These are phyloP conservation scores for Tubiluchus corallicola DNA, from an alignment of 2,888 invertebrate genomes.

Conservation along the genomic window DNA sequence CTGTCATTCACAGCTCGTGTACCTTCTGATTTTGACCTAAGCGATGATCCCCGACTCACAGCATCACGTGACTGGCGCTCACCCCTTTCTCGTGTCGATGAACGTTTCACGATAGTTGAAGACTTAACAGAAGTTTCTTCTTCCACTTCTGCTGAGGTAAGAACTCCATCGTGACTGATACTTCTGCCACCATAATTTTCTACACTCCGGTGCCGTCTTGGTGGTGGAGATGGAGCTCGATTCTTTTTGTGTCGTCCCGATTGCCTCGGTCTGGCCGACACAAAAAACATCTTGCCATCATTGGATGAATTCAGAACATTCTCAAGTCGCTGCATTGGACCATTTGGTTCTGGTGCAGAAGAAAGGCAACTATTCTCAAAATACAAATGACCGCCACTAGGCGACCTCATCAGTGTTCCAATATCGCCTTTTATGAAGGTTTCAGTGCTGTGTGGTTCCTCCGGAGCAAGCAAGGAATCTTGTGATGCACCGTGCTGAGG, in stretches of 20 bases:
- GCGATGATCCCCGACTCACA: not conserved
- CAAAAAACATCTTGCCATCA: not conserved
- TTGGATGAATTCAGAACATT: not conserved
- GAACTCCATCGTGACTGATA: not conserved
- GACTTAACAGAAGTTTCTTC: no score
- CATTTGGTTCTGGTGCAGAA: not conserved
- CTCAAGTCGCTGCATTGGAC: not conserved
- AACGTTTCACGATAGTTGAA: no score
- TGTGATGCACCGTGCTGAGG: not conserved
- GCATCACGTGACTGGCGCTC: not conserved
- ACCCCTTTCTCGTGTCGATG: not conserved
- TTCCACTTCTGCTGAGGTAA: not conserved
- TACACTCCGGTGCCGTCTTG: not conserved
- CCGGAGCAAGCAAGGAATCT: not conserved
- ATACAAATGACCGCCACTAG: constrained; percentile 3
- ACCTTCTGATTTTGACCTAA: not conserved
- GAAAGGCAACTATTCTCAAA: no score
- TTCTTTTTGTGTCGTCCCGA: not conserved
- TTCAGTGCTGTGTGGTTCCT: not conserved
- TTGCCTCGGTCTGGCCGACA: not conserved
- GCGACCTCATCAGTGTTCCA: not conserved
- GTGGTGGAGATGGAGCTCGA: not conserved
- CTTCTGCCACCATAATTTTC: not conserved
- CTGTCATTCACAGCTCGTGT: not conserved
- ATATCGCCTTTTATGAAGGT: not conserved